Evolutionary conservation across 2,797 vertebrate genomes (phyloP), one percentile per base, ranked within the genome.

Genomic region (Taenioides sp.): DNA sequence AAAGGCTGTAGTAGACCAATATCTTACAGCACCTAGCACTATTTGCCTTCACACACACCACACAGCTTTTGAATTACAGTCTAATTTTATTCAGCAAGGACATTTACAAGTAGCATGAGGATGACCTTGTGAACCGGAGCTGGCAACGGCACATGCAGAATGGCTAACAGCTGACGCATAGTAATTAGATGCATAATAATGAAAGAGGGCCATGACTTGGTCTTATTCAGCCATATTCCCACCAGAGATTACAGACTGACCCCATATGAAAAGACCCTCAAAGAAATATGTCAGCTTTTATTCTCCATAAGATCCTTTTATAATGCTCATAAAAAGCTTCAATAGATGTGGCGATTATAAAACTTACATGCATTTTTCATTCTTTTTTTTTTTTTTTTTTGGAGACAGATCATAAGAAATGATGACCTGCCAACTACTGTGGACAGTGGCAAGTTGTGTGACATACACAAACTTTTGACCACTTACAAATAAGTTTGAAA

Each of bases 1-100:
- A 65, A 58, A 59, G 83, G 87, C 80, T 78, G 65, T 14, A 27
- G 65, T n/a, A 27, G 25, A 66, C 47, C 47, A n/a, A 31, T 49
- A 10, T 40, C 22, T 65, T 17, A 16, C 4, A 49, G 52, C 43
- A 66, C 22, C 18, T 22, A 3, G 34, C 23, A 75, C 31, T 74
- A 49, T 82, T 71, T 72, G 65, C 40, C 54, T 27, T 28, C 57
- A 16, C 68, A 64, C 66, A 72, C 25, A 73, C 34, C 64, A 31
- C 57, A 75, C 71, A 78, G 67, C 73, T 69, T 83, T 77, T 82
- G 76, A 89, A 79, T 86, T 75, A 73, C 59, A 80, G 68, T 86
- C 77, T 86, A 77, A 87, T 89, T 87, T 86, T 83, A 86, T 88
- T 86, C 79, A 84, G 68, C 79, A 81, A 87, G 86, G 84, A 90